Conservation (phyloP, 2,888 invertebrate genomes). For the Chesias legatella region DNA sequence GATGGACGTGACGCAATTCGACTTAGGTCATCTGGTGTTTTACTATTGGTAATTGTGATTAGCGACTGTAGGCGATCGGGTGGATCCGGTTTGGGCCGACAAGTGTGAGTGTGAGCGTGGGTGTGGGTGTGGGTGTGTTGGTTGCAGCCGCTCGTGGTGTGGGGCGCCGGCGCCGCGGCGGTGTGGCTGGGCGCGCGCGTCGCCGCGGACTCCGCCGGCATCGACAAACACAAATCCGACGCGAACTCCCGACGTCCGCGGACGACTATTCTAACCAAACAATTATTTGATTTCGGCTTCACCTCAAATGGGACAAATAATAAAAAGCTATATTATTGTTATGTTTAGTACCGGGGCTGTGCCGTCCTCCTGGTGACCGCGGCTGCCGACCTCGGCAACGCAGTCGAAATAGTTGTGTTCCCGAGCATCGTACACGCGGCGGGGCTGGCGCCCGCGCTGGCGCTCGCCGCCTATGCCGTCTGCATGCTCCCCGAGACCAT, state of each 20-base stretch:
- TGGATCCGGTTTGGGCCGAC: too few relatives aligned
- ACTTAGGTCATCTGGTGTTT: too few relatives aligned
- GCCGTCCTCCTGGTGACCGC: constrained; percentile 46
- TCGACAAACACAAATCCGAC: too few relatives aligned
- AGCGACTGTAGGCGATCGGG: too few relatives aligned
- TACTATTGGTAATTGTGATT: too few relatives aligned
- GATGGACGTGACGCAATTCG: too few relatives aligned
- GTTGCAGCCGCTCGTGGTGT: constrained; percentile 47
- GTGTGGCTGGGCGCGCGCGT: constrained; percentile 24
- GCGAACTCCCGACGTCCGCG: too few relatives aligned
- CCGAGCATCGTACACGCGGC: constrained; percentile 33
- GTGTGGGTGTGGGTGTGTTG: neutral
- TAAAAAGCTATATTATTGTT: too few relatives aligned
- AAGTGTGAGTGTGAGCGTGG: too few relatives aligned
- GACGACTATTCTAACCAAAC: too few relatives aligned
- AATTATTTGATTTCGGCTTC: too few relatives aligned
- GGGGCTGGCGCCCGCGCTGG: constrained; percentile 33
- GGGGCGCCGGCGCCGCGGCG: constrained; percentile 37
- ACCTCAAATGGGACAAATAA: too few relatives aligned
- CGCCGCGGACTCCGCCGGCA: constrained; percentile 53
- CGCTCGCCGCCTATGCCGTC: constrained; percentile 36
- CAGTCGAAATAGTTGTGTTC: constrained; percentile 47
- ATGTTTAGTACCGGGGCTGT: constrained; percentile 52
- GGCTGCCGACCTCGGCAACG: constrained; percentile 45
- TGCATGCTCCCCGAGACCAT: constrained; percentile 48